Percentiles rank a stretch among this genome's conserved stretches.
Evolutionary conservation across 2,888 invertebrate species (phyloP).

Genomic region (Margaritifera margaritifera): DNA sequence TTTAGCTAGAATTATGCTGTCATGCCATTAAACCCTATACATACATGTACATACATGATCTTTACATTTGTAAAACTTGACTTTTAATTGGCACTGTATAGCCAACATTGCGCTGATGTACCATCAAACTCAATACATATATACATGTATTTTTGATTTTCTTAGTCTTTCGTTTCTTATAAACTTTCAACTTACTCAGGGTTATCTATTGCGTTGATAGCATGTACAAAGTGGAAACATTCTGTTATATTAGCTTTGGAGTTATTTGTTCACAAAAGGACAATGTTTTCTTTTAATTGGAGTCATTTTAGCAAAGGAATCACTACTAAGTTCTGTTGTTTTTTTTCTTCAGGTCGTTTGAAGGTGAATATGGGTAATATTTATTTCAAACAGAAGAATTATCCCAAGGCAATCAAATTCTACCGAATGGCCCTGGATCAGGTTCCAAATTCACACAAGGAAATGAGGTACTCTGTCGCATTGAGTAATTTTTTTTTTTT

Average conservation of each 20-base stretch:
- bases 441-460: constrained; percentile 90
- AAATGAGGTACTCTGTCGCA: constrained; percentile 80
- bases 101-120: too few species aligned
- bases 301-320: background rate
- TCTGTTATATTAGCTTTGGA: too few species aligned
- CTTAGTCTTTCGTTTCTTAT: background rate
- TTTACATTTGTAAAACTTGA: too few species aligned
- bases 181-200: background rate
- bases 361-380: constrained; percentile 99
- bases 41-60: too few species aligned
- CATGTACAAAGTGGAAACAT: background rate
- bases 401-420: constrained; percentile 95
- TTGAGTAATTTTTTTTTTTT: background rate
- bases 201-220: background rate
- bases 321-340: background rate
- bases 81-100: too few species aligned
- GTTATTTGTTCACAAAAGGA: too few species aligned
- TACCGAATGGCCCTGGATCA: constrained; percentile 99
- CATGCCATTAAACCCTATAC: too few species aligned
- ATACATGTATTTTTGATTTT: background rate
- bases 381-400: constrained; percentile 92
- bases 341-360: constrained; percentile 78
- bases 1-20: too few species aligned
- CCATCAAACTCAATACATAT: constrained; percentile 1
- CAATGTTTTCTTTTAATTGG: background rate